These are phyloP conservation scores for Agelaius tricolor DNA, from an alignment of 2,113 vertebrate genomes.

Conservation along the genomic window DNA sequence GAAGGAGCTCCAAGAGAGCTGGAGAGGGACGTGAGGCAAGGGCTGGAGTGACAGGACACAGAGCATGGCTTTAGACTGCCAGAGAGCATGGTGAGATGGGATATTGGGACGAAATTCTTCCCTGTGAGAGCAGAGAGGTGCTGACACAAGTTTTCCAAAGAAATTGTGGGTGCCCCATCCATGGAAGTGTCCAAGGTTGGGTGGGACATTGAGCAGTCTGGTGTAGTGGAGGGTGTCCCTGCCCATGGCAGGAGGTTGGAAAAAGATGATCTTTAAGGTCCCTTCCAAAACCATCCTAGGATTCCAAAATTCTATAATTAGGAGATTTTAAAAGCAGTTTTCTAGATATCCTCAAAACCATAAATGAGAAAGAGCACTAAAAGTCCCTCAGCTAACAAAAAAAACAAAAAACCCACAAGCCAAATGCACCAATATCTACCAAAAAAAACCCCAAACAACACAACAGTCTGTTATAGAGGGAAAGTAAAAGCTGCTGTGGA, in stretches of 20 bases:
- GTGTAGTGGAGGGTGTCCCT: neutral
- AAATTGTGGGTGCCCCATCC: neutral
- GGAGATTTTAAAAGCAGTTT: neutral
- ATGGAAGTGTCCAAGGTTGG: neutral
- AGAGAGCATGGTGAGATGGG: no score
- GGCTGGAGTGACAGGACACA: neutral
- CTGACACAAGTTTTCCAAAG: neutral
- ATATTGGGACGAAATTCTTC: neutral
- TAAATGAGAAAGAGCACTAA: neutral
- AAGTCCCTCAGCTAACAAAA: fast-evolving
- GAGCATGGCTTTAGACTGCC: neutral
- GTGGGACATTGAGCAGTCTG: neutral
- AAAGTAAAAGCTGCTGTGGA: neutral
- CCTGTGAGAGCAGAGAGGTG: neutral
- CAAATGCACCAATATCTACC: neutral
- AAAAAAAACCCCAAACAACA: neutral
- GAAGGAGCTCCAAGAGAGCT: neutral
- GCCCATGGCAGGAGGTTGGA: neutral
- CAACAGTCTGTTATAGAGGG: neutral
- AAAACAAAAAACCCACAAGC: fast-evolving
- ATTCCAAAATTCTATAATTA: neutral
- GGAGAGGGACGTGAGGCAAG: neutral
- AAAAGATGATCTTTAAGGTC: neutral
- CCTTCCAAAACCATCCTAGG: neutral
- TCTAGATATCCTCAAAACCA: neutral